Evolutionary conservation across 2,797 vertebrate species (phyloP), one percentile per base, ranked within the genome.

Genomic region (Sebastes minor): DNA sequence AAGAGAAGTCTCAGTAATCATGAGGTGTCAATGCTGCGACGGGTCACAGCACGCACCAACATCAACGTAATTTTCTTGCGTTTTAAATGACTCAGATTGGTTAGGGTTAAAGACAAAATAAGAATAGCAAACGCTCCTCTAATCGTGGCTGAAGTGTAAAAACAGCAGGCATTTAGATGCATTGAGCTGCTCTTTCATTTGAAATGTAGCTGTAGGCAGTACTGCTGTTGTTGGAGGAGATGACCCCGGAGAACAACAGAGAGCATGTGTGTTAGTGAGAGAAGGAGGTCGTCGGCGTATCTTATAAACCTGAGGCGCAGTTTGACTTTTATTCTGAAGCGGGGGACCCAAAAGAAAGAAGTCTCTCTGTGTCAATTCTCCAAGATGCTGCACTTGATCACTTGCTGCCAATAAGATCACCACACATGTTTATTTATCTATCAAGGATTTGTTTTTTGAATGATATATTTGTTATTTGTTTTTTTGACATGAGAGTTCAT

Each of bases 261-360:
- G 28, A 74, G 59, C 28, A 42, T 14, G 27, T 4, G 74, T 23
- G 64, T 62, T 55, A 62, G 55, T 10, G 30, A 76, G 38, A 74
- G 57, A 74, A 82, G 71, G 63, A 79, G 82, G 63, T 76, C 42
- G 42, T 1, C 16, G 20, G 28, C 13, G 4, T 32, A 56, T 69
- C 28, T 71, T n/a, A 42, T n/a, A 42, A 52, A 69, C 84, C 76
- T 1, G 18, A 76, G 81, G 85, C 85, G 7, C 73, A 70, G 74
- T 74, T 83, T 74, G 82, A 84, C 80, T 83, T 87, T 46, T 72
- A 63, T 53, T 77, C 80, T 74, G 78, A 38, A 53, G 69, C 38
- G 76, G 20, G 56, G 46, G 33, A 18, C 49, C 38, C 10, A 38
- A 72, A 74, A 69, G 59, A 63, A 38, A 60, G 46, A 56, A 73